phyloP scores from a whole-genome alignment of 35 echinoderm and acorn worm genomes.

The Stichopus chloronotus region DNA sequence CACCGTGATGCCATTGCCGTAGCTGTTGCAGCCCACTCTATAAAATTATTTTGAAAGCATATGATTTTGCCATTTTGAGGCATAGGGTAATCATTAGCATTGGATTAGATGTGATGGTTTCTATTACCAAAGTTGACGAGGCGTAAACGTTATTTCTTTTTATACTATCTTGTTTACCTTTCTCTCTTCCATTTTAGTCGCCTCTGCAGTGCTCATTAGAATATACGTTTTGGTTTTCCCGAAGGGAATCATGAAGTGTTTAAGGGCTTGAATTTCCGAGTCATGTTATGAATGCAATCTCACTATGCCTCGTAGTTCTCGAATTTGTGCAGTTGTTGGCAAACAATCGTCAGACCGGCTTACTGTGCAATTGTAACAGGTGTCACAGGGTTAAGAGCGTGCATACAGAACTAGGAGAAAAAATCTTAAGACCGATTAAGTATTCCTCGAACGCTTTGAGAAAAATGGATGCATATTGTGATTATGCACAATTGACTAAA shows the following conservation, averaged over 20 bases:
- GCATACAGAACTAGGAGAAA: too few relatives aligned
- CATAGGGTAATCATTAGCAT: neutral
- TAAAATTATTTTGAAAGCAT: neutral
- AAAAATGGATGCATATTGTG: too few relatives aligned
- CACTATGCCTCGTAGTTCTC: neutral
- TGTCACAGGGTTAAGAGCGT: neutral
- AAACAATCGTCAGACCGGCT: neutral
- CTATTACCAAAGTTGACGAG: neutral
- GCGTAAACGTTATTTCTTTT: neutral
- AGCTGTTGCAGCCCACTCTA: too few relatives aligned
- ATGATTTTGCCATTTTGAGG: neutral
- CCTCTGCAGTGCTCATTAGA: neutral
- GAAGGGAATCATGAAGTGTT: neutral
- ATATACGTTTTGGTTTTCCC: neutral
- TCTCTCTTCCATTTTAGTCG: neutral
- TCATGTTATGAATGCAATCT: neutral
- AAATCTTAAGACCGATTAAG: too few relatives aligned
- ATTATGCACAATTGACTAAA: too few relatives aligned
- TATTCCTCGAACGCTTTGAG: too few relatives aligned
- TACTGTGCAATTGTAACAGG: neutral
- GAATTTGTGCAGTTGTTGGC: neutral
- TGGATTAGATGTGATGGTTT: neutral
- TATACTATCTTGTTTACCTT: neutral
- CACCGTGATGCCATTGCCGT: too few relatives aligned
- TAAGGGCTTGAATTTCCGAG: neutral